Evolutionary conservation across 2,888 invertebrate species (phyloP).

Genomic region (Argyresthia goedartella): DNA sequence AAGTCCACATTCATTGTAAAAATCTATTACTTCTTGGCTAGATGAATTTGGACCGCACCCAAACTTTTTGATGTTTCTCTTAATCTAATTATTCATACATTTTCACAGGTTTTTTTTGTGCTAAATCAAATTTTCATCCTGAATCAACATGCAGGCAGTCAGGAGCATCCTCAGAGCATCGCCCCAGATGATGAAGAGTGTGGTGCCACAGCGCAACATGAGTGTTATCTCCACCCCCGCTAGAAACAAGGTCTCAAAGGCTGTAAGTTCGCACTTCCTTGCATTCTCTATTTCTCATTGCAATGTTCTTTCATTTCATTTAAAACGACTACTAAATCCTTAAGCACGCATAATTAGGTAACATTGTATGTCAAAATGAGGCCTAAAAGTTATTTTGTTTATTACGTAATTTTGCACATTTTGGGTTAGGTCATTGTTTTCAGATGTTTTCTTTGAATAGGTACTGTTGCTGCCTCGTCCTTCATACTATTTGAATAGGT

Average conservation of each 20-base stretch:
- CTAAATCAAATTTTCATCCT: not conserved
- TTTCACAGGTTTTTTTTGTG: not conserved
- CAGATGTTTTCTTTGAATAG: not conserved
- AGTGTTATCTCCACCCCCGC: conserved; percentile 38
- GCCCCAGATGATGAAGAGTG: conserved; percentile 39
- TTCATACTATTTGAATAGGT: not conserved
- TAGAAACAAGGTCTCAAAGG: conserved; percentile 38
- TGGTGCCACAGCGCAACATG: conserved; percentile 46
- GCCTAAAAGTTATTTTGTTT: not conserved
- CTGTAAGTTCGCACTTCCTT: conserved; percentile 27
- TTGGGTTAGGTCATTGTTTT: conserved; percentile 12
- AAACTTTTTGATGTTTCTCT: too few species aligned
- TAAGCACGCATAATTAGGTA: not conserved
- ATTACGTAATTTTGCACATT: conserved; percentile 23
- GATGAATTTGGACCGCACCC: too few species aligned
- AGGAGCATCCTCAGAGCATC: conserved; percentile 40
- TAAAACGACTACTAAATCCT: not conserved
- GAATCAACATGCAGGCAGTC: conserved; percentile 39
- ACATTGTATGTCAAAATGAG: not conserved
- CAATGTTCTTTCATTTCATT: not conserved
- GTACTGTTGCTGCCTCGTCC: not conserved
- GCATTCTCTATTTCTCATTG: not conserved
- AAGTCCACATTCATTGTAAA: too few species aligned
- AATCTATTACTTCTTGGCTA: too few species aligned
- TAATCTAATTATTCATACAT: too few species aligned